phyloP scores from a whole-genome alignment of 2,888 invertebrate genomes.

The Neoaliturus tenellus region DNA sequence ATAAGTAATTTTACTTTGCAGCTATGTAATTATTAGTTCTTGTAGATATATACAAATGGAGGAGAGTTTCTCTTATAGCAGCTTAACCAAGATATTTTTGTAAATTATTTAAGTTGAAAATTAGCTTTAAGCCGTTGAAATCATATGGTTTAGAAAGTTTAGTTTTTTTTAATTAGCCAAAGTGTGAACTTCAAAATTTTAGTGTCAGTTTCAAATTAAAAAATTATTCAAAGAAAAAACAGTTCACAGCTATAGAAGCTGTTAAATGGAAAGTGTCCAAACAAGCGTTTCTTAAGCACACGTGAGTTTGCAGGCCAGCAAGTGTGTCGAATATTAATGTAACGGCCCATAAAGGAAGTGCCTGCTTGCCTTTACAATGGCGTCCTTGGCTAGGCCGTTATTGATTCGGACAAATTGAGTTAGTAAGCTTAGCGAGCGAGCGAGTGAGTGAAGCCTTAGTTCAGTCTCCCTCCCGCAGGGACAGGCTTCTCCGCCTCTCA shows the following conservation, averaged over 20 bases:
- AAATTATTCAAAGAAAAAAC: too few species aligned
- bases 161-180: background rate
- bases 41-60: conserved; percentile 12
- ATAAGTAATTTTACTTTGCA: conserved; percentile 36
- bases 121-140: background rate
- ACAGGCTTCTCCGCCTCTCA: background rate
- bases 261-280: background rate
- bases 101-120: background rate
- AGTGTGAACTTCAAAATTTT: background rate
- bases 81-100: conserved; percentile 21
- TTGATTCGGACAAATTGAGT: conserved; percentile 41
- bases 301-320: background rate
- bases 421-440: conserved; percentile 13
- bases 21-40: conserved; percentile 23
- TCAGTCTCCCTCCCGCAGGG: background rate
- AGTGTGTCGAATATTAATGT: conserved; percentile 15
- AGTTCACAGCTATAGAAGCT: too few species aligned
- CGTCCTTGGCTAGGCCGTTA: conserved; percentile 41
- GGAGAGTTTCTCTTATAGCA: background rate
- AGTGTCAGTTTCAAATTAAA: background rate
- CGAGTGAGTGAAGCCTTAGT: conserved; percentile 18
- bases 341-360: conserved; percentile 47
- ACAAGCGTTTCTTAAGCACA: background rate
- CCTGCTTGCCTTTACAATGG: conserved; percentile 23
- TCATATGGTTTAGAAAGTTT: background rate